Base-by-base conservation (phyloP, 2,113 vertebrate species). In the Mus spicilegus region DNA sequence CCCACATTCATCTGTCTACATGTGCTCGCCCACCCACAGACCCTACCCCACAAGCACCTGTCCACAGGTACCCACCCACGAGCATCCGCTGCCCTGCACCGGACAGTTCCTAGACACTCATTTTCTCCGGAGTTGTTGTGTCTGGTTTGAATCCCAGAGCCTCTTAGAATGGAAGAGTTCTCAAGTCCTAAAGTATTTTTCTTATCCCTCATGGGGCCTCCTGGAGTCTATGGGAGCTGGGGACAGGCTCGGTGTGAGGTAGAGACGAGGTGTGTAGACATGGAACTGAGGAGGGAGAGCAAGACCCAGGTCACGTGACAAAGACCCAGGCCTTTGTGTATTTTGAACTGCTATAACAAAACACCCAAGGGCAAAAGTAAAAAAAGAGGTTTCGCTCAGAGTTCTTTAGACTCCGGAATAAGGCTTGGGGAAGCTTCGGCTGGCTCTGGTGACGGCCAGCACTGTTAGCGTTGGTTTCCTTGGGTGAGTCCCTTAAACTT, bases 91-190 rank as follows among this genome's bases (percentile, higher is more conserved):
- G 8, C 12, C 26, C 28, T 30, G 70, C 0, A 51, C n/a, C 30
- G 6, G 2, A 0, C 39, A 49, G 69, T 33, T 87, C 36, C 26
- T 0, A 0, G 26, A 42, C 20, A 30, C 42, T 28, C 36, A 46
- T 0, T 0, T 10, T 12, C 56, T 46, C 87, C 46, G 33, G 65
- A 63, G 69, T 63, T 5, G 30, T 2, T 2, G 36, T 1, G 5
- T n/a, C 72, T n/a, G 58, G 46, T 8, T 84, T 39, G 54, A 16
- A 54, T 36, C 46, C 30, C 22, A 20, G 78, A 81, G 51, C 49
- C 30, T 9, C 30, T 10, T 42, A 3, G 36, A 85, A 54, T 6
- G 51, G 54, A n/a, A 39, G 30, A 24, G 81, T 65, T 24, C 24
- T 12, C 42, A 84, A n/a, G 19, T 3, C 20, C 36, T 42, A 24